phyloP scores from a whole-genome alignment of 2,113 vertebrate genomes.

The Nibea coibor region DNA sequence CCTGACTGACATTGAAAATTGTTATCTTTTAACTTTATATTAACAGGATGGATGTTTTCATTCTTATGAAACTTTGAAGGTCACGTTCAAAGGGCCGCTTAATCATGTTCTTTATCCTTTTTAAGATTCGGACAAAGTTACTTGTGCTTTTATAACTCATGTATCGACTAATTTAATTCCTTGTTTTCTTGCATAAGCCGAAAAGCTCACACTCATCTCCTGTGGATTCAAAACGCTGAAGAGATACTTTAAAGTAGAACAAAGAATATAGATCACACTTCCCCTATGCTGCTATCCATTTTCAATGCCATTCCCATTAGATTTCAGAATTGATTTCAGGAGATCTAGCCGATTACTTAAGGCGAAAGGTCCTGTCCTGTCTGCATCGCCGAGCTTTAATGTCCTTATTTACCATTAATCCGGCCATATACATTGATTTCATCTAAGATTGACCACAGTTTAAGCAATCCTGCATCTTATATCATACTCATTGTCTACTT shows the following conservation, averaged over 20 bases:
- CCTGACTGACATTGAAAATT: too few relatives aligned
- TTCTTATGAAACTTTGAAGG: not conserved
- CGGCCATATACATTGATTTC: not conserved
- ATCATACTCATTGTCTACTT: not conserved
- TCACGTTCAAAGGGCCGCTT: fast-evolving
- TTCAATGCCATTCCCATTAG: not conserved
- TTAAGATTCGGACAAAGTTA: not conserved
- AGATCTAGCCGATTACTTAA: slow-evolving; percentile 34
- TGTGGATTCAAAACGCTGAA: not conserved
- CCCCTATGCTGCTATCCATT: slow-evolving; percentile 1
- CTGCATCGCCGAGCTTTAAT: not conserved
- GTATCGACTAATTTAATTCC: not conserved
- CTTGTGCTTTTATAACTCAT: not conserved
- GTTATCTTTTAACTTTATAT: too few relatives aligned
- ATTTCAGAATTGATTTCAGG: slow-evolving; percentile 29
- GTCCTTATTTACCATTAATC: slow-evolving; percentile 1
- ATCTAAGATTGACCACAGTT: not conserved
- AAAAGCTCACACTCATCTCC: not conserved
- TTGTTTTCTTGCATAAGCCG: not conserved
- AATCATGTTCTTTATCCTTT: not conserved
- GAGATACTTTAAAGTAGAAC: slow-evolving; percentile 19
- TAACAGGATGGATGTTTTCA: not conserved
- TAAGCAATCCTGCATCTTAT: not conserved
- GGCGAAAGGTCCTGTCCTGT: slow-evolving; percentile 22
- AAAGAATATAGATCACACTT: slow-evolving; percentile 20